These are phyloP conservation scores for Chymomyza caudatula DNA, from an alignment of 2,888 invertebrate genomes.

Conservation along the genomic window DNA sequence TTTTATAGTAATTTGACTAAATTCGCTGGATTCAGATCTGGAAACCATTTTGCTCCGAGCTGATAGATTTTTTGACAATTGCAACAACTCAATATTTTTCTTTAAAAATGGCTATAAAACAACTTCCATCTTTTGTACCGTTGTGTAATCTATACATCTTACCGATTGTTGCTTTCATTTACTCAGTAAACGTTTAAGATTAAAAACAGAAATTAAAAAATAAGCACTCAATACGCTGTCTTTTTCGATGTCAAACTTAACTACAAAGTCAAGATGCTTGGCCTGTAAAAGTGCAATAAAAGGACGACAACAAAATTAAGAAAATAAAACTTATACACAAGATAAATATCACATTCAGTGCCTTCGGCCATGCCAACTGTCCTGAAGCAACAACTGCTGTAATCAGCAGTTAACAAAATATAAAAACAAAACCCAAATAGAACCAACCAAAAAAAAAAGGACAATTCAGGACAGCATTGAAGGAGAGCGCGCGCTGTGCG, in stretches of 20 bases:
- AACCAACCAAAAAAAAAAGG: constrained; percentile 19
- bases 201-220: too few species aligned
- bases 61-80: too few species aligned
- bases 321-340: constrained; percentile 57
- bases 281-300: not conserved
- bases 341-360: constrained; percentile 64
- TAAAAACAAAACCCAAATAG: constrained; percentile 47
- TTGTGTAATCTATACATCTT: too few species aligned
- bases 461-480: constrained; percentile 13
- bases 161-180: too few species aligned
- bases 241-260: not conserved
- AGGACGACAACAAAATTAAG: constrained; percentile 43
- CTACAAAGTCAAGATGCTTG: not conserved
- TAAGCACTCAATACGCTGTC: not conserved
- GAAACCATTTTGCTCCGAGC: too few species aligned
- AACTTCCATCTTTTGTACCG: too few species aligned
- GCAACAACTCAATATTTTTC: too few species aligned
- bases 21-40: too few species aligned
- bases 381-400: constrained; percentile 66
- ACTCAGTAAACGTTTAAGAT: too few species aligned
- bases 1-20: too few species aligned
- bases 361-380: not conserved
- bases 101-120: too few species aligned
- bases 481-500: constrained; percentile 47
- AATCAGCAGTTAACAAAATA: constrained; percentile 77